Evolutionary conservation across 2,888 invertebrate genomes (phyloP).

Genomic region (Nineta flava): DNA sequence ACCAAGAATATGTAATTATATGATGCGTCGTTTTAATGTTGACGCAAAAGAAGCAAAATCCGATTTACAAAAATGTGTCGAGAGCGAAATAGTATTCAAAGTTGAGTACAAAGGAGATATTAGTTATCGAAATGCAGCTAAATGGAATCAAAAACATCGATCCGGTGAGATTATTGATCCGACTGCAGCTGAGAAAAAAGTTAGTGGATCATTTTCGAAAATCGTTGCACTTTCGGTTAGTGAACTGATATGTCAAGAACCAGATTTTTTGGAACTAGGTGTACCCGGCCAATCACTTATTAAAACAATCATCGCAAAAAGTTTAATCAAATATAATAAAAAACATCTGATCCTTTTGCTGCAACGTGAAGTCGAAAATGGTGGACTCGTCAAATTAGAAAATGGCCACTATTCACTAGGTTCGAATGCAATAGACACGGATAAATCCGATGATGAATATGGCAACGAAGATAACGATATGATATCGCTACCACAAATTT

Average conservation of each 20-base stretch:
- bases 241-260: conserved; percentile 52
- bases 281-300: conserved; percentile 53
- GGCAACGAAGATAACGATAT: conserved; percentile 38
- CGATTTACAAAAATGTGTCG: conserved; percentile 58
- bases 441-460: conserved; percentile 21
- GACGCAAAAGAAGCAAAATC: conserved; percentile 49
- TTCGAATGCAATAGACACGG: conserved; percentile 25
- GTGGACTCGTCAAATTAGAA: conserved; percentile 46
- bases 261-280: conserved; percentile 53
- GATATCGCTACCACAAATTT: conserved; percentile 15
- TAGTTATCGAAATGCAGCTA: conserved; percentile 70
- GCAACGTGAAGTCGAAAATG: conserved; percentile 50
- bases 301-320: conserved; percentile 45
- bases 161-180: conserved; percentile 6
- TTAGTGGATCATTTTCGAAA: conserved; percentile 27
- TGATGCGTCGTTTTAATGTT: conserved; percentile 57
- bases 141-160: conserved; percentile 18
- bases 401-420: conserved; percentile 55
- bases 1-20: conserved; percentile 66
- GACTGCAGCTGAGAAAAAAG: conserved; percentile 28
- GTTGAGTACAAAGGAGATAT: conserved; percentile 77
- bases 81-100: conserved; percentile 58
- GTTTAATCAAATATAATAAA: conserved; percentile 42
- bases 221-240: conserved; percentile 53
- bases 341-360: conserved; percentile 47